These are phyloP conservation scores for Heliconius nattereri DNA, from an alignment of 1,140 invertebrate species.

Conservation along the genomic window DNA sequence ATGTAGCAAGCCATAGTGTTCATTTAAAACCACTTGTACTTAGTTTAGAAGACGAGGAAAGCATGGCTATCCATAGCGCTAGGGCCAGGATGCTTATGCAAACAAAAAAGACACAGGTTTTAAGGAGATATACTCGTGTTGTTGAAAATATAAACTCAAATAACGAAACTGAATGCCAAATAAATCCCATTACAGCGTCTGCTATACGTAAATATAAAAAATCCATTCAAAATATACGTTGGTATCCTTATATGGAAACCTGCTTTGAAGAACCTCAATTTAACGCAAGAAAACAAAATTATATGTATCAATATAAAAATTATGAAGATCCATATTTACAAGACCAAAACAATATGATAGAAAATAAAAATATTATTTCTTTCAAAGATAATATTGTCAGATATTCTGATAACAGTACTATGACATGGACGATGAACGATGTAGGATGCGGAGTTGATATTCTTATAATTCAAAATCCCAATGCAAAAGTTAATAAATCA, in stretches of 20 bases:
- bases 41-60: constrained; percentile 42
- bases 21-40: constrained; percentile 34
- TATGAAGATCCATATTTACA: neutral
- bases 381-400: constrained; percentile 58
- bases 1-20: neutral
- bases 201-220: constrained; percentile 42
- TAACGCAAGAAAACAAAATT: neutral
- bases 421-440: constrained; percentile 55
- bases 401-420: constrained; percentile 57
- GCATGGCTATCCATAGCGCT: constrained; percentile 41
- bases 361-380: neutral
- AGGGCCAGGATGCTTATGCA: constrained; percentile 43
- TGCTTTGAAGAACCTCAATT: constrained; percentile 30
- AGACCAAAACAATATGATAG: neutral
- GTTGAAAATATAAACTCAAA: neutral
- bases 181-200: neutral
- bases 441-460: constrained; percentile 41
- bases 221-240: constrained; percentile 39
- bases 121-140: neutral
- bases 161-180: neutral
- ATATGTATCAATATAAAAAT: neutral
- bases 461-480: constrained; percentile 18
- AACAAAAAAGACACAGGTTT: neutral
- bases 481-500: constrained; percentile 36
- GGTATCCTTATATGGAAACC: constrained; percentile 44